These are phyloP conservation scores for Hirtodrosophila histrioides DNA, from an alignment of 2,888 invertebrate genomes.

Conservation along the genomic window DNA sequence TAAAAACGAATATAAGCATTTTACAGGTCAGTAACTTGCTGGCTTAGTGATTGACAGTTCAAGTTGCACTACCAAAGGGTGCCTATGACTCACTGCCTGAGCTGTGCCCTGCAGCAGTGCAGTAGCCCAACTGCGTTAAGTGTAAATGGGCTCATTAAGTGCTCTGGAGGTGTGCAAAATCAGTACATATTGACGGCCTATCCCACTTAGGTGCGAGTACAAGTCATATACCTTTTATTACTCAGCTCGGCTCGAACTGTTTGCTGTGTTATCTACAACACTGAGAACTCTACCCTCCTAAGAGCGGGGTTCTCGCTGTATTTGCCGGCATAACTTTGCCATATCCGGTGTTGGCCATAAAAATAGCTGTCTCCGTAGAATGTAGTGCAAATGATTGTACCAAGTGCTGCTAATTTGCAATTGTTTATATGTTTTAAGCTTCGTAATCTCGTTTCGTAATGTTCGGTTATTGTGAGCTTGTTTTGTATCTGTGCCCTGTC, in stretches of 20 bases:
- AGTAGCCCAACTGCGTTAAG: slow-evolving; percentile 36
- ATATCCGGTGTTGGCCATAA: slow-evolving; percentile 49
- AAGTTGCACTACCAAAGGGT: too few relatives aligned
- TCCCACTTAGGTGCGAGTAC: slow-evolving; percentile 16
- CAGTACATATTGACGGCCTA: slow-evolving; percentile 18
- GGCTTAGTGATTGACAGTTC: too few relatives aligned
- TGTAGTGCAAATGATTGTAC: slow-evolving; percentile 30
- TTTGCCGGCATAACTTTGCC: slow-evolving; percentile 14
- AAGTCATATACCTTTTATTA: slow-evolving; percentile 39
- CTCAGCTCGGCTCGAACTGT: slow-evolving; percentile 16
- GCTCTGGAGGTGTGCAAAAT: slow-evolving; percentile 38
- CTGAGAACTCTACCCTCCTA: neutral
- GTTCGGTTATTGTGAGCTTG: neutral
- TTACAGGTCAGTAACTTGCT: too few relatives aligned
- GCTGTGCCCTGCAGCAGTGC: slow-evolving; percentile 12
- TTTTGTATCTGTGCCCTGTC: slow-evolving; percentile 19
- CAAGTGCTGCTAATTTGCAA: slow-evolving; percentile 43
- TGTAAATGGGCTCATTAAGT: slow-evolving; percentile 45
- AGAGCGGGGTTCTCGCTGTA: neutral
- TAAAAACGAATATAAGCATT: too few relatives aligned
- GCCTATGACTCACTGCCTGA: too few relatives aligned
- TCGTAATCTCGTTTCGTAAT: slow-evolving; percentile 9
- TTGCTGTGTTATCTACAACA: slow-evolving; percentile 42
- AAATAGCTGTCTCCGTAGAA: slow-evolving; percentile 24
- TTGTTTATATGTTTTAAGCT: slow-evolving; percentile 41